Evolutionary conservation across 2,113 vertebrate genomes (phyloP).

Genomic region (Catharus minimus): DNA sequence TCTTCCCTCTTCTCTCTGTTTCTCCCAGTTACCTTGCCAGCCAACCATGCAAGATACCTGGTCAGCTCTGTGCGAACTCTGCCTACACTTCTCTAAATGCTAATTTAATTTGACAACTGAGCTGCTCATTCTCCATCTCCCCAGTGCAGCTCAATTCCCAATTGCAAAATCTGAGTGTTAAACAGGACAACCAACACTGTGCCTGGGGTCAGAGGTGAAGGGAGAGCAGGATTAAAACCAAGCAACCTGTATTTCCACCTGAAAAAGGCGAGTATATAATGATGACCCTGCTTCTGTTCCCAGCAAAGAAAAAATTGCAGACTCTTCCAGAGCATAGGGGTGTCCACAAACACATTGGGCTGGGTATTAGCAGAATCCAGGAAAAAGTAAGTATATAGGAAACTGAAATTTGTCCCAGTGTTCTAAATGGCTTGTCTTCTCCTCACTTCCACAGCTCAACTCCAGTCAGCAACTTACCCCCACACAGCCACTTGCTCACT

Average conservation of each 20-base stretch:
- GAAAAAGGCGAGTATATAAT: background rate
- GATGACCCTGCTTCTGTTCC: background rate
- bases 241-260: background rate
- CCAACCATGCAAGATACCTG: background rate
- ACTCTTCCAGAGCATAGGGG: background rate
- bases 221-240: background rate
- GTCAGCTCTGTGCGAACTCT: background rate
- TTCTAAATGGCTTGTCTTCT: background rate
- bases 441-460: background rate
- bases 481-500: too few relatives aligned
- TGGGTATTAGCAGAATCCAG: background rate
- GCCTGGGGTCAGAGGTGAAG: background rate
- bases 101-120: background rate
- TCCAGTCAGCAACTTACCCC: background rate
- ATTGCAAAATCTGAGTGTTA: background rate
- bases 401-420: background rate
- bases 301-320: background rate
- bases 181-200: background rate
- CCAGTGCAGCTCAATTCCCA: background rate
- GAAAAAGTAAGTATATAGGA: background rate
- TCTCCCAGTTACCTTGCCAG: background rate
- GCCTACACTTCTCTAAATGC: background rate
- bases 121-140: background rate
- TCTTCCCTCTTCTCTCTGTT: rapidly evolving
- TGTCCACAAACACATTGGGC: background rate